These are phyloP conservation scores for Bursaphelenchus mucronatus DNA, from an alignment of 1,140 invertebrate genomes.

Conservation along the genomic window DNA sequence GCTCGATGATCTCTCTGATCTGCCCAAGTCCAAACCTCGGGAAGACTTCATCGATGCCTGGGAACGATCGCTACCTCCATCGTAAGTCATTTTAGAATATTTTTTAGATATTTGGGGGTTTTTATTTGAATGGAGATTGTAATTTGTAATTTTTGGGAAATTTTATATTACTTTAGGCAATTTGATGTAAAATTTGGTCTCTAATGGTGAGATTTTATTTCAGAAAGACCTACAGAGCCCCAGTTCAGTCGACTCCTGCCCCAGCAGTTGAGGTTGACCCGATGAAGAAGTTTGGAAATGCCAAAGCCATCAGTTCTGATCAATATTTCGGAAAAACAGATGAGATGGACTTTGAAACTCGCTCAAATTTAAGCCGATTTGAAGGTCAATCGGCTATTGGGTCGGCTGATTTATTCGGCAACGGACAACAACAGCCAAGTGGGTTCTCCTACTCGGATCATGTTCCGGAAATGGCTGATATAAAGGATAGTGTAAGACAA, in stretches of 20 bases:
- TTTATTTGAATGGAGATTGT: constrained; percentile 2
- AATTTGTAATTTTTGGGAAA: neutral
- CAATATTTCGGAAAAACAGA: constrained; percentile 79
- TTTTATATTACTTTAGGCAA: no score
- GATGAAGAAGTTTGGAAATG: constrained; percentile 64
- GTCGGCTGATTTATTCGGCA: constrained; percentile 89
- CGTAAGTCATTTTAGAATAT: neutral
- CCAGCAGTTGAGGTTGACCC: constrained; percentile 40
- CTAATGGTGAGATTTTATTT: no score
- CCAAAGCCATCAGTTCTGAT: constrained; percentile 94
- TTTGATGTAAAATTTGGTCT: no score
- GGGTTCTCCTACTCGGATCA: constrained; percentile 53
- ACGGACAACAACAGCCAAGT: constrained; percentile 37
- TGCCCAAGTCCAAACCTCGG: constrained; percentile 11
- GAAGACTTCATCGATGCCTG: constrained; percentile 53
- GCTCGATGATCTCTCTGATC: constrained; percentile 11
- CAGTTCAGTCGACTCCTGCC: constrained; percentile 6
- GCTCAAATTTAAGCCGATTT: constrained; percentile 72
- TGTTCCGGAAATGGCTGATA: constrained; percentile 79
- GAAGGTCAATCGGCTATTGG: constrained; percentile 88
- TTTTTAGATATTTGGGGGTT: neutral
- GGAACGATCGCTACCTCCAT: constrained; percentile 27
- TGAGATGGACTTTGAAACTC: constrained; percentile 67
- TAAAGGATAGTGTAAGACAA: constrained; percentile 88
- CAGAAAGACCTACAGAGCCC: constrained; percentile 12